phyloP scores from a whole-genome alignment of 23 tunicate genomes.

The Diplosoma virens region DNA sequence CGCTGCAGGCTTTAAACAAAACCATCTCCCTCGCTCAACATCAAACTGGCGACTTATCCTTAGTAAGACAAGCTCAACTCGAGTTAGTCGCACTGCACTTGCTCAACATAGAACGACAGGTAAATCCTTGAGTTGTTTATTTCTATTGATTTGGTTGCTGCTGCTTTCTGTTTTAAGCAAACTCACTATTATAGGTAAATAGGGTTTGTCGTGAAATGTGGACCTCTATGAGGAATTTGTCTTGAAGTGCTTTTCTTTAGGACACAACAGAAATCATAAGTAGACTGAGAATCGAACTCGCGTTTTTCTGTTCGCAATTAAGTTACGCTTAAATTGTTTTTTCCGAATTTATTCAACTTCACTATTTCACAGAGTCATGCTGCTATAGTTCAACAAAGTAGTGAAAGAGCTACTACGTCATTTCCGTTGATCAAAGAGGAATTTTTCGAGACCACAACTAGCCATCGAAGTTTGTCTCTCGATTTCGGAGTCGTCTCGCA shows the following conservation, averaged over 20 bases:
- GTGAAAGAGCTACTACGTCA: slow-evolving; percentile 9
- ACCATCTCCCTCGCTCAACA: slow-evolving; percentile 13
- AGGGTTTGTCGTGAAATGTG: not conserved
- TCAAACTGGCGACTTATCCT: slow-evolving; percentile 10
- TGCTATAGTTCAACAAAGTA: not conserved
- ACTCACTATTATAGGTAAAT: not conserved
- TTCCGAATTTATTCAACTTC: no score
- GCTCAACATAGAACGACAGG: slow-evolving; percentile 42
- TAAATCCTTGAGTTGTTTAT: not conserved
- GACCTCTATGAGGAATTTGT: no score
- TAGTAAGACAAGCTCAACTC: slow-evolving; percentile 44
- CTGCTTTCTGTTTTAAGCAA: not conserved
- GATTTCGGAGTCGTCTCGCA: slow-evolving; percentile 59
- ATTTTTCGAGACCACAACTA: not conserved
- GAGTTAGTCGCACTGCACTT: slow-evolving; percentile 38
- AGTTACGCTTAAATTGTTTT: no score
- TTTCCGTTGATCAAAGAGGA: not conserved
- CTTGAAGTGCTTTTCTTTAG: no score
- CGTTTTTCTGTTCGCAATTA: no score
- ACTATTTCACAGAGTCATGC: not conserved
- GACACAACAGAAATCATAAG: no score
- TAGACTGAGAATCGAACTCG: no score
- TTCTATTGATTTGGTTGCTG: not conserved
- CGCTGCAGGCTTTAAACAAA: slow-evolving; percentile 4
- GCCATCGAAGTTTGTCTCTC: slow-evolving; percentile 46